Percentiles rank a stretch among this genome's conserved stretches.
Evolutionary conservation across 2,888 invertebrate genomes (phyloP).

Genomic region (Drosophila histrio): DNA sequence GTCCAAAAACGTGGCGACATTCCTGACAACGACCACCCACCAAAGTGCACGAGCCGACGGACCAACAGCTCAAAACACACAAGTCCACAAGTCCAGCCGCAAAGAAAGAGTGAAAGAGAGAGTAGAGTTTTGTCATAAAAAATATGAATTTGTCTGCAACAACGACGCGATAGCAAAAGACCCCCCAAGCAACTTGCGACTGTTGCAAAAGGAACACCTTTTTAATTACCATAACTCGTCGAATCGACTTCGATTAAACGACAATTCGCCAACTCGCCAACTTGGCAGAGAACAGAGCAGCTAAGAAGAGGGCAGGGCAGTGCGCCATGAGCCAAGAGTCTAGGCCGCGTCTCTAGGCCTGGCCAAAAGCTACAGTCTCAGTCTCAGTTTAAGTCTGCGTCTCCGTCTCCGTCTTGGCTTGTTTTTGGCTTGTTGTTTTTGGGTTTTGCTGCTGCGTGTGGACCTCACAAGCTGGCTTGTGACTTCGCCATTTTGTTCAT

Average conservation of each 20-base stretch:
- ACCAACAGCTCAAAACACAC: not conserved
- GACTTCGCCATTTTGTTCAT: slow-evolving; percentile 68
- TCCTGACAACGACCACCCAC: slow-evolving; percentile 74
- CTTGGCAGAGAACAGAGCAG: slow-evolving; percentile 2
- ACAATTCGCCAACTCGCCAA: slow-evolving; percentile 38
- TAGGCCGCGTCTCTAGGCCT: slow-evolving; percentile 32
- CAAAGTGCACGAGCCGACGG: slow-evolving; percentile 62
- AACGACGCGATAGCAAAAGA: slow-evolving; percentile 26
- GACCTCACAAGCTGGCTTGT: slow-evolving; percentile 69
- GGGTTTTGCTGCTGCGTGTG: slow-evolving; percentile 57
- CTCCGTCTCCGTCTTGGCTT: slow-evolving; percentile 17
- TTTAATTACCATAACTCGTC: slow-evolving; percentile 82
- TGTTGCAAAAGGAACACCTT: slow-evolving; percentile 79
- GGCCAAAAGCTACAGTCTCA: slow-evolving; percentile 9
- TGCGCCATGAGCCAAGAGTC: slow-evolving; percentile 4
- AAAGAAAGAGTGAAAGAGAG: slow-evolving; percentile 12
- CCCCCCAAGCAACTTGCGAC: slow-evolving; percentile 55
- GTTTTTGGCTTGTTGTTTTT: slow-evolving; percentile 24
- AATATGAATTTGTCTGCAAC: slow-evolving; percentile 75
- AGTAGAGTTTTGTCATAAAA: slow-evolving; percentile 71
- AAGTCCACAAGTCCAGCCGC: not conserved
- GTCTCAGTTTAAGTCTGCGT: slow-evolving; percentile 18
- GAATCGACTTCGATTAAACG: slow-evolving; percentile 75
- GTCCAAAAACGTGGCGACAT: slow-evolving; percentile 44
- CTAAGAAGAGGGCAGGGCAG: not conserved